Evolutionary conservation across 2,888 invertebrate species (phyloP).

Genomic region (Rhingia rostrata): DNA sequence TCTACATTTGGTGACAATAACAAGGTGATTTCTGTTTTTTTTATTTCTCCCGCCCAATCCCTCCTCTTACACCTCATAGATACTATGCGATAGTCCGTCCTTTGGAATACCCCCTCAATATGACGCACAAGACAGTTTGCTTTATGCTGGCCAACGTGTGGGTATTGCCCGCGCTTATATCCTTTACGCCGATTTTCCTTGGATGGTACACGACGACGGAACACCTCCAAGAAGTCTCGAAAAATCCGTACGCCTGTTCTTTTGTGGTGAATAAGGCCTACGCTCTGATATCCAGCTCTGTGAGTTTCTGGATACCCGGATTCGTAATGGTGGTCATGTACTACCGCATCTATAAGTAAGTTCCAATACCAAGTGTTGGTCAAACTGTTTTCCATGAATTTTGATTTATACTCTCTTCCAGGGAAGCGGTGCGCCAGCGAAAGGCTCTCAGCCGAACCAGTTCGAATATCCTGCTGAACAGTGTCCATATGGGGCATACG

Average conservation of each 20-base stretch:
- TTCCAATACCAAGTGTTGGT: constrained; percentile 54
- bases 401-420: constrained; percentile 67
- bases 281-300: constrained; percentile 93
- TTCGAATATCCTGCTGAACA: constrained; percentile 92
- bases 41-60: neutral
- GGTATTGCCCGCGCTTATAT: constrained; percentile 95
- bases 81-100: constrained; percentile 97
- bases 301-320: constrained; percentile 97
- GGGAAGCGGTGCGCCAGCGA: constrained; percentile 92
- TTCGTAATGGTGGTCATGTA: constrained; percentile 96
- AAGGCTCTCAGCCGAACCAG: constrained; percentile 93
- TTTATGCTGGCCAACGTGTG: constrained; percentile 95
- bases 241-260: constrained; percentile 89
- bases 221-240: constrained; percentile 85
- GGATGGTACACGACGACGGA: constrained; percentile 96
- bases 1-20: constrained; percentile 58
- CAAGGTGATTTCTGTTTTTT: constrained; percentile 44
- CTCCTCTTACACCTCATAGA: constrained; percentile 80
- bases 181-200: constrained; percentile 96
- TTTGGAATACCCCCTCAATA: constrained; percentile 95
- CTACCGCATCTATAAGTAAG: constrained; percentile 88
- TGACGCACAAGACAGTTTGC: constrained; percentile 92
- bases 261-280: constrained; percentile 94
- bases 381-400: constrained; percentile 18
- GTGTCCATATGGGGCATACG: constrained; percentile 91